Conservation (phyloP, 2,113 vertebrate species). For the Alethe diademata region DNA sequence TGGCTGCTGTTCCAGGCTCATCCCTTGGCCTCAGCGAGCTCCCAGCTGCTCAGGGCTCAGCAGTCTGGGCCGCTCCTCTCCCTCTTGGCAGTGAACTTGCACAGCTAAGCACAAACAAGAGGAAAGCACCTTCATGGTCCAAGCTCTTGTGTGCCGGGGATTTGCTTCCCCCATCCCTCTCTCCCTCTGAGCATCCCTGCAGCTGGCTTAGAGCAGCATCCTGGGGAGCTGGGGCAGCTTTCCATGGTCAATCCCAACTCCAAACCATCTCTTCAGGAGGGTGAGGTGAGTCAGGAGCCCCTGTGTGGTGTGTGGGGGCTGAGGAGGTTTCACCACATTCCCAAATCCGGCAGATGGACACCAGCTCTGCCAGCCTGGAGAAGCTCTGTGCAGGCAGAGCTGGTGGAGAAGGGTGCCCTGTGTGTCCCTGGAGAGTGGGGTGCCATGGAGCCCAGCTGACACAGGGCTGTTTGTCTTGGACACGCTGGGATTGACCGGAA, state of each 20-base stretch:
- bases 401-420: background rate
- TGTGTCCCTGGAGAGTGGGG: background rate
- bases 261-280: background rate
- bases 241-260: fast-evolving
- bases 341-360: background rate
- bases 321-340: fast-evolving
- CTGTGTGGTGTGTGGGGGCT: fast-evolving
- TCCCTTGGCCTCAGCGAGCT: background rate
- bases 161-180: background rate
- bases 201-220: background rate
- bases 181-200: background rate
- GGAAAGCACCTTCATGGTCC: background rate
- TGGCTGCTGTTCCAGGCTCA: background rate
- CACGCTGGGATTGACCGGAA: background rate
- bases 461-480: background rate
- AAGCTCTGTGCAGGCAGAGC: background rate
- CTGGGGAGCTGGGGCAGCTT: background rate
- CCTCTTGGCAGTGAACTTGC: background rate
- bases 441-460: background rate
- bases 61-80: background rate
- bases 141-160: background rate
- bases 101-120: background rate
- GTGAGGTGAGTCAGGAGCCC: background rate
- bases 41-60: background rate
- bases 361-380: background rate